Evolutionary conservation across 2,888 invertebrate species (phyloP).

Genomic region (Caenorhabditis sulstoni): DNA sequence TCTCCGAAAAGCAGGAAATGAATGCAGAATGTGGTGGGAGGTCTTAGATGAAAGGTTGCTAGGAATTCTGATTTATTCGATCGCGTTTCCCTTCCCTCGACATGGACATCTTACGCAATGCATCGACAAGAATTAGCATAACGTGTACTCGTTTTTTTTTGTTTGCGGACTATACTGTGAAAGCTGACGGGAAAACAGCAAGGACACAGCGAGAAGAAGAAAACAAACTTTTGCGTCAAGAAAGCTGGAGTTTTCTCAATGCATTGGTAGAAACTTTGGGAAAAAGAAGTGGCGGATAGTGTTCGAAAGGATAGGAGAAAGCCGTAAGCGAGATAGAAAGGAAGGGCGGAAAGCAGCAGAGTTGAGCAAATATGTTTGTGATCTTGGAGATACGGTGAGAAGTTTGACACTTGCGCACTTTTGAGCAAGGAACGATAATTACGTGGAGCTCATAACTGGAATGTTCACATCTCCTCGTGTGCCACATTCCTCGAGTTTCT

Average conservation of each 20-base stretch:
- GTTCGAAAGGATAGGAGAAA: conserved; percentile 6
- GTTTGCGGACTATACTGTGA: conserved; percentile 45
- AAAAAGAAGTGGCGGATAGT: conserved; percentile 6
- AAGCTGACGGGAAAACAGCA: background rate
- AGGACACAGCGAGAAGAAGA: conserved; percentile 11
- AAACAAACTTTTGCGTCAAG: background rate
- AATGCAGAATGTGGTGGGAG: conserved; percentile 22
- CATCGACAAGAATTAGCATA: conserved; percentile 55
- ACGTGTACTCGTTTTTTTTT: conserved; percentile 52
- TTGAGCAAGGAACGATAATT: conserved; percentile 33
- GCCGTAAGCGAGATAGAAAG: conserved; percentile 21
- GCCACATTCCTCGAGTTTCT: background rate
- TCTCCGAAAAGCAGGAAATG: conserved; percentile 34
- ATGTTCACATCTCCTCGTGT: conserved; percentile 14
- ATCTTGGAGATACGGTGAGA: conserved; percentile 51
- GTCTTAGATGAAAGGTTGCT: conserved; percentile 45
- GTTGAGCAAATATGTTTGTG: conserved; percentile 55
- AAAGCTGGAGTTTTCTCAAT: background rate
- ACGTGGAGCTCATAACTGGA: conserved; percentile 34
- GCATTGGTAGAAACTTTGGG: background rate
- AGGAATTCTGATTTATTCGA: conserved; percentile 48
- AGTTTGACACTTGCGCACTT: conserved; percentile 51
- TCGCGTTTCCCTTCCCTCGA: conserved; percentile 31
- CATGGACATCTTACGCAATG: conserved; percentile 43
- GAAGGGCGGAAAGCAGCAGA: conserved; percentile 24